Evolutionary conservation across 2,888 invertebrate genomes (phyloP).

Genomic region (Doris montereyensis): DNA sequence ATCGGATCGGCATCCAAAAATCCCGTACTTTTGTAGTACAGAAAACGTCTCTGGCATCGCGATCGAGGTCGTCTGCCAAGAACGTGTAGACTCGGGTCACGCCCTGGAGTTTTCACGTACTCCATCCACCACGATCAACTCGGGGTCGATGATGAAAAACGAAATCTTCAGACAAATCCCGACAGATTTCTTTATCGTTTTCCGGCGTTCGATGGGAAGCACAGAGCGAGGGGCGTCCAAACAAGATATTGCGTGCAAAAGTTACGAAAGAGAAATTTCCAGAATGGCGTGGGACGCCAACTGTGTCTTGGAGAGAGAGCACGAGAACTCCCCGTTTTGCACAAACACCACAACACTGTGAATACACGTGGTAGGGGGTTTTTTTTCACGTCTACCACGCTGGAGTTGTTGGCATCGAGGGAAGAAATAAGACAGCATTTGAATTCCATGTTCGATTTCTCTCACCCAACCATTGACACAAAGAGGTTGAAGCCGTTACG

Average conservation of each 20-base stretch:
- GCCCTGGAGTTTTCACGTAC: neutral
- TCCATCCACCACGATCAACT: conserved; percentile 18
- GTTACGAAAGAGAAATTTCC: neutral
- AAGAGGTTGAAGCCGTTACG: neutral
- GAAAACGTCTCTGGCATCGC: neutral
- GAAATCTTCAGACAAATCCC: conserved; percentile 9
- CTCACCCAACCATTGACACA: too few relatives aligned
- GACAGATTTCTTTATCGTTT: neutral
- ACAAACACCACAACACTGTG: conserved; percentile 1
- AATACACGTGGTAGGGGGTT: neutral
- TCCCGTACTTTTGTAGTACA: conserved; percentile 7
- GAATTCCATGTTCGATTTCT: neutral
- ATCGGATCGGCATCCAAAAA: neutral
- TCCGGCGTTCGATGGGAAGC: neutral
- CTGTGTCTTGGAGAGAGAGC: neutral
- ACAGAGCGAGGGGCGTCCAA: neutral
- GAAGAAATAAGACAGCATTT: conserved; percentile 4
- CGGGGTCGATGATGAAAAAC: neutral
- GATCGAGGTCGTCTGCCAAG: neutral
- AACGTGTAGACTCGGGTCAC: conserved; percentile 16
- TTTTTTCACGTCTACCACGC: neutral
- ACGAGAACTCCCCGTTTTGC: conserved; percentile 13
- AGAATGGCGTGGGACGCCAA: neutral
- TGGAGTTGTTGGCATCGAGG: neutral
- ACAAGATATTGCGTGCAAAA: neutral